Percentiles rank a stretch among this genome's conserved stretches.
Conservation (phyloP, 30 jellyfish, hydroid and myxozoan species). For the Cassiopea andromeda region DNA sequence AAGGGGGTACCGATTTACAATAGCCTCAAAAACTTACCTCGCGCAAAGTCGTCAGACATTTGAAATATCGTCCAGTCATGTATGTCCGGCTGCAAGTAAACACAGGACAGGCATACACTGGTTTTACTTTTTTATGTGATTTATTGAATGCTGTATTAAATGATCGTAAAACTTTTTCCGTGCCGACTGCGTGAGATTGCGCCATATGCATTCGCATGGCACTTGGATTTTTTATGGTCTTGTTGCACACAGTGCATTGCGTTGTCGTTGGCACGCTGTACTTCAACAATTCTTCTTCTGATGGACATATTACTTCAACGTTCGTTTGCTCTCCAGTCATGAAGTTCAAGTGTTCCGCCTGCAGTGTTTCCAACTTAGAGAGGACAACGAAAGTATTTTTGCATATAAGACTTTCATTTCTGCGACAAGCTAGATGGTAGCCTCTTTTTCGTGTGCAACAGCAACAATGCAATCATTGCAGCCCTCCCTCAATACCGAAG, state of each 20-base stretch:
- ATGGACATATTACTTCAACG: constrained; percentile 54
- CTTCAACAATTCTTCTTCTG: constrained; percentile 51
- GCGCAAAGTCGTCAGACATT: constrained; percentile 33
- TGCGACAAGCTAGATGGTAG: no score
- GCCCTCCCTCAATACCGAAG: no score
- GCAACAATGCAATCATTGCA: no score
- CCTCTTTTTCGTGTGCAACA: no score
- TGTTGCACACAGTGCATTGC: constrained; percentile 57
- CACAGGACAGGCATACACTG: constrained; percentile 63
- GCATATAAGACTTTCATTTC: no score
- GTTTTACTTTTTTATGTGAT: not conserved
- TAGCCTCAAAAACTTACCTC: constrained; percentile 5
- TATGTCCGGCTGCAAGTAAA: constrained; percentile 52
- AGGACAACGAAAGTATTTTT: no score
- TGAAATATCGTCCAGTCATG: constrained; percentile 60
- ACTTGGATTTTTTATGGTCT: constrained; percentile 46
- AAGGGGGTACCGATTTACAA: no score
- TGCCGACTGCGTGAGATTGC: constrained; percentile 60
- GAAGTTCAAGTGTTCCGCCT: not conserved
- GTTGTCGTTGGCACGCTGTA: not conserved
- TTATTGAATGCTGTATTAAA: constrained; percentile 30
- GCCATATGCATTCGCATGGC: constrained; percentile 73
- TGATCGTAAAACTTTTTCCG: constrained; percentile 22
- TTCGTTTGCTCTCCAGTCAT: constrained; percentile 40
- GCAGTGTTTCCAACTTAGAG: no score